phyloP scores from a whole-genome alignment of 2,888 invertebrate genomes.

The Galeopsomyia nigrocyanea region DNA sequence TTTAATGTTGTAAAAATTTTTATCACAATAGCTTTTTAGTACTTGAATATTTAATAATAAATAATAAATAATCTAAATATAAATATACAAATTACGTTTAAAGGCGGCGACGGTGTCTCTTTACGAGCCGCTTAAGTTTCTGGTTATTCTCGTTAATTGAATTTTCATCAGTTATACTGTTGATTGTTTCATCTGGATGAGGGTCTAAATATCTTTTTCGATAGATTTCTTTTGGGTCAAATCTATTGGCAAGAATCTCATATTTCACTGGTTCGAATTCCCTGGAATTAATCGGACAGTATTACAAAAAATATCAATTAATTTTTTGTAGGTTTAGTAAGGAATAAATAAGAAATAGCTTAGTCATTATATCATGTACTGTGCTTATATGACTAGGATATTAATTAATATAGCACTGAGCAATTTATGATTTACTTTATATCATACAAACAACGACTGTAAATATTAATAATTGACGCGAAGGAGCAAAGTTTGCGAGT shows the following conservation, averaged over 20 bases:
- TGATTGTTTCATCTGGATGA: constrained; percentile 47
- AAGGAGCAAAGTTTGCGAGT: background rate
- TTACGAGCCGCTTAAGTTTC: constrained; percentile 5
- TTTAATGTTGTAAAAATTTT: background rate
- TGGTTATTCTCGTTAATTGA: no score
- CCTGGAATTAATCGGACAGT: constrained; percentile 49
- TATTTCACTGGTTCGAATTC: constrained; percentile 55
- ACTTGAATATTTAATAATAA: background rate
- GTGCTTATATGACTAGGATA: no score
- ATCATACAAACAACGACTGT: no score
- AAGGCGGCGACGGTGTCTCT: background rate
- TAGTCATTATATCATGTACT: no score
- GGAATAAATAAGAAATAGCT: no score
- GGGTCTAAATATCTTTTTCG: constrained; percentile 53
- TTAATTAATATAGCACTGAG: no score
- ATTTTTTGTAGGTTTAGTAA: no score
- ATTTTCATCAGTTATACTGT: constrained; percentile 34
- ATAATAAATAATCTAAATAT: constrained; percentile 32
- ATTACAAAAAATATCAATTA: no score
- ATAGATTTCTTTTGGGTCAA: constrained; percentile 55
- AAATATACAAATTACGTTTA: background rate
- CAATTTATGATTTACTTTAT: no score
- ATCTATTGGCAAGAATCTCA: constrained; percentile 54
- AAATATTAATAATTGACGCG: no score
- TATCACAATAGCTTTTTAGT: constrained; percentile 10